phyloP scores from a whole-genome alignment of 2,888 invertebrate species.

The Caradrina clavipalpis region DNA sequence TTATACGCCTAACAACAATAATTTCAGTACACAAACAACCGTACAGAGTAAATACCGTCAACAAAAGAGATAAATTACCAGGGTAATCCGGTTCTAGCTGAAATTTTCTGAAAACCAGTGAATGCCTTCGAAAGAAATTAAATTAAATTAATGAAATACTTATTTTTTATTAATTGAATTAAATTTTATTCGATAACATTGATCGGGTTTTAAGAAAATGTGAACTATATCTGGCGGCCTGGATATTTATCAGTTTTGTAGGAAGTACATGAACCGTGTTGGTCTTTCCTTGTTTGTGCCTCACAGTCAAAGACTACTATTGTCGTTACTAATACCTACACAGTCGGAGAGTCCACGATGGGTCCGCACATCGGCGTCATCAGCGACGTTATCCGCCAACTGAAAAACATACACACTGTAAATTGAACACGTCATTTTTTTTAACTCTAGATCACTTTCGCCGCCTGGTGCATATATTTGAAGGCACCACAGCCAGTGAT shows the following conservation, averaged over 20 bases:
- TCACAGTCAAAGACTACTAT: neutral
- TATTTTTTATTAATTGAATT: too few relatives aligned
- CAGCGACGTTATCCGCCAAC: slow-evolving; percentile 25
- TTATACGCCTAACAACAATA: neutral
- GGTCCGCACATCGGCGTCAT: slow-evolving; percentile 26
- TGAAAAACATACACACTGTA: slow-evolving; percentile 56
- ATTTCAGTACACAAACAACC: neutral
- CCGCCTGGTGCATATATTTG: slow-evolving; percentile 52
- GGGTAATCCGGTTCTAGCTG: too few relatives aligned
- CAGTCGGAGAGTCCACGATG: slow-evolving; percentile 13
- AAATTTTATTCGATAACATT: too few relatives aligned
- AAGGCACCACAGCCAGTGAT: slow-evolving; percentile 55
- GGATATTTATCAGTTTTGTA: too few relatives aligned
- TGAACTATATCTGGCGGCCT: too few relatives aligned
- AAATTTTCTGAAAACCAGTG: too few relatives aligned
- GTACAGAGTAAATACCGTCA: too few relatives aligned
- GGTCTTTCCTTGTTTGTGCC: neutral
- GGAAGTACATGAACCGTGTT: neutral
- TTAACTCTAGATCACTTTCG: slow-evolving; percentile 42
- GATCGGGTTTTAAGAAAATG: too few relatives aligned
- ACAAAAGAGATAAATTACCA: too few relatives aligned
- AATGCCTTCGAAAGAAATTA: too few relatives aligned
- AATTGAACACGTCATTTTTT: slow-evolving; percentile 44
- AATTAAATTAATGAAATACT: too few relatives aligned
- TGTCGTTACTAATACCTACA: slow-evolving; percentile 16